A percentile compares a stretch with the other conserved stretches of the same genome.
Evolutionary conservation across 2,797 vertebrate genomes (phyloP).

Genomic region (Propithecus deckenii): DNA sequence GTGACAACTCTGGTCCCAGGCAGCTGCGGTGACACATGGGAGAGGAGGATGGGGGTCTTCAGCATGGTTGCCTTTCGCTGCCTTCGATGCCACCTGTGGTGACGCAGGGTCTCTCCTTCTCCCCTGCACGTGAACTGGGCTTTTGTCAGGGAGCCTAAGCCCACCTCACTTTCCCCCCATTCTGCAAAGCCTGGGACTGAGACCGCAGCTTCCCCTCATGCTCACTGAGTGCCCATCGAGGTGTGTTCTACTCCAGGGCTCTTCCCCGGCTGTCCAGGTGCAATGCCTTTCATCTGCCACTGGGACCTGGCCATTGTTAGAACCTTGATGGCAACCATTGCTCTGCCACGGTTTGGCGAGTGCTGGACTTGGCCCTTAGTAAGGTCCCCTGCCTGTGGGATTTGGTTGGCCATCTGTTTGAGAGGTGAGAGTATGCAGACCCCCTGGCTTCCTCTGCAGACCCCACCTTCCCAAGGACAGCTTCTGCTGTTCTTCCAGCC

Average conservation of each 20-base stretch:
- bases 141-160: background rate
- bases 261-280: background rate
- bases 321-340: rapidly evolving
- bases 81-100: background rate
- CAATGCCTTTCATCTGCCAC: rapidly evolving
- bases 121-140: background rate
- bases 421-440: background rate
- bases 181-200: rapidly evolving
- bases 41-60: background rate
- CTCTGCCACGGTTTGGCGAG: rapidly evolving
- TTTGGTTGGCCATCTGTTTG: background rate
- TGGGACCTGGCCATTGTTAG: background rate
- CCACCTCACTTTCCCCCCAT: background rate
- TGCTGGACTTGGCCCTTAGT: background rate
- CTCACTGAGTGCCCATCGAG: rapidly evolving
- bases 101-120: background rate
- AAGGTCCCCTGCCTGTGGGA: rapidly evolving
- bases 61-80: rapidly evolving
- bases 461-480: background rate
- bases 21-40: background rate
- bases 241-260: rapidly evolving
- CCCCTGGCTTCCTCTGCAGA: background rate
- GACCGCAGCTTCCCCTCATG: rapidly evolving
- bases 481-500: background rate
- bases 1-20: background rate